Evolutionary conservation across 1,140 invertebrate genomes (phyloP), one percentile per base, ranked within the genome.

Genomic region (Drosophila murphyi): DNA sequence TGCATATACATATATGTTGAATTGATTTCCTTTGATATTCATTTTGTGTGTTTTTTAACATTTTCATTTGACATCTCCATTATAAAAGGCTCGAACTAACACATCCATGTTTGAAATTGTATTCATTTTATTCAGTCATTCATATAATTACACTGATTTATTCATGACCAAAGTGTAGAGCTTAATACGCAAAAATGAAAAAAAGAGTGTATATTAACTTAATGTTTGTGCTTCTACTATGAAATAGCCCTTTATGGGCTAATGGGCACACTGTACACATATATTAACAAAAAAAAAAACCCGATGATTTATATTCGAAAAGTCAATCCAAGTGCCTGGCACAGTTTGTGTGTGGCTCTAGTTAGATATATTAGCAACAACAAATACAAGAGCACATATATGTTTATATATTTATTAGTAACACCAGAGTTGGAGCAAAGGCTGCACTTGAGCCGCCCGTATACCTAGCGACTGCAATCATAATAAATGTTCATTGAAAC

Each of bases 401-500:
- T 63, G 51, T 67, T 52, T 59, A 64, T 71, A 78, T 75, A 72
- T 82, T 78, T 76, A 82, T 82, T 82, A 74, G 75, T 68, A 63
- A 76, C 65, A 57, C 34, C 35, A 43, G 39, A 47, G 62, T 50
- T 34, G 52, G 2, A 8, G 31, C 3, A n/a, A 60, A 48, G 39
- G 39, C 43, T 60, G 63, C 45, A 32, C n/a, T 68, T 55, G 55
- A 72, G 35, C 34, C 8, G 41, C 12, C 8, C 63, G 57, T 41
- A 10, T 41, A 32, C 28, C 4, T n/a, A 51, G 32, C 52, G 57
- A 61, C 82, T 70, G 86, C 86, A 89, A 89, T 89, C 85, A 89
- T 89, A 89, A 89, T 89, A 89, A 89, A 89, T 89, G 85, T 89
- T 85, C 86, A 89, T 89, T 89, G 85, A 89, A 89, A 89, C 86